Percentiles rank a stretch among this genome's conserved stretches.
These are phyloP conservation scores for Drosophila willistoni DNA, from an alignment of 1,140 invertebrate genomes.

Conservation along the genomic window DNA sequence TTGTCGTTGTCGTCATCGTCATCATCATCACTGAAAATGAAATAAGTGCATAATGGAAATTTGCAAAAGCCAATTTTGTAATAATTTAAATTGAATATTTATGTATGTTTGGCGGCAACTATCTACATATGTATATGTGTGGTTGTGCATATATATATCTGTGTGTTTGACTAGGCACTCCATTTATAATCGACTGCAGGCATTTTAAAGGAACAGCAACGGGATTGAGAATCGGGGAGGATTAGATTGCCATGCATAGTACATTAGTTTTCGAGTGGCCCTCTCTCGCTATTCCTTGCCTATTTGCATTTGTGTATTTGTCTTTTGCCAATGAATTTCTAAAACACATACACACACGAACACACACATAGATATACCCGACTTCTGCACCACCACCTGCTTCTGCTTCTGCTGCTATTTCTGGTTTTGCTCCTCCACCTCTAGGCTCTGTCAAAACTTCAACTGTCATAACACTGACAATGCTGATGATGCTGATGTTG, in stretches of 20 bases:
- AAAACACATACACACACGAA: constrained; percentile 46
- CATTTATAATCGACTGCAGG: constrained; percentile 73
- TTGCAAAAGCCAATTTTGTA: constrained; percentile 78
- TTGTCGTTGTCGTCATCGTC: constrained; percentile 18
- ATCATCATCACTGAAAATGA: constrained; percentile 52
- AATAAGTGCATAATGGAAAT: constrained; percentile 81
- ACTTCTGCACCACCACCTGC: too few relatives aligned
- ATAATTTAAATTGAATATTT: constrained; percentile 82
- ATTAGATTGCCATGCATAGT: constrained; percentile 52
- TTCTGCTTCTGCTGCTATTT: not conserved
- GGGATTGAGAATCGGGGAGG: constrained; percentile 22
- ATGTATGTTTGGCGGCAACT: constrained; percentile 45
- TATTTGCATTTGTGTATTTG: constrained; percentile 80
- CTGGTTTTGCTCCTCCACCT: constrained; percentile 21
- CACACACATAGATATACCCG: not conserved
- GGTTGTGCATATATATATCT: constrained; percentile 9
- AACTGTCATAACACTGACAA: constrained; percentile 74
- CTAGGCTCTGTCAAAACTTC: constrained; percentile 62
- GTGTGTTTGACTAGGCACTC: constrained; percentile 38
- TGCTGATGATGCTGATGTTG: constrained; percentile 45
- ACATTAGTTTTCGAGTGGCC: constrained; percentile 75
- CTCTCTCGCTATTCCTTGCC: constrained; percentile 35
- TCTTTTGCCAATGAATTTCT: constrained; percentile 78
- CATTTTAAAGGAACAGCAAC: constrained; percentile 42
- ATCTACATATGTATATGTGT: not conserved